Evolutionary conservation across 2,888 invertebrate species (phyloP).

Genomic region (Drosophila eohydei): DNA sequence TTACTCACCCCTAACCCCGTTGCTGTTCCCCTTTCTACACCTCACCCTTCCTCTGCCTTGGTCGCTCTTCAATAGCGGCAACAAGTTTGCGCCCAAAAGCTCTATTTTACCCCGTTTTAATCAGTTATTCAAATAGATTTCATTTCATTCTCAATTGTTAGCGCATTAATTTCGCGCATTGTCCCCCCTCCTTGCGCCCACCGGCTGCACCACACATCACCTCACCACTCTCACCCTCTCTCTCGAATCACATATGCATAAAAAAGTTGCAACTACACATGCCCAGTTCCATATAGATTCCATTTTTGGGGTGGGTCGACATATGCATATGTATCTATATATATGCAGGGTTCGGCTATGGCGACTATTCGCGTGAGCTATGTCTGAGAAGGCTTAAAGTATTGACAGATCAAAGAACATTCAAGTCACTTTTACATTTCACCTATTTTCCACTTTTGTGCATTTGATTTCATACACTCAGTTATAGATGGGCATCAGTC

Average conservation of each 20-base stretch:
- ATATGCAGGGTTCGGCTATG: background rate
- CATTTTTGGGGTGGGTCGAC: slow-evolving; percentile 23
- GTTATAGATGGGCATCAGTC: too few relatives aligned
- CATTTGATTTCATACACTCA: background rate
- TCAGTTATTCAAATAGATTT: slow-evolving; percentile 76
- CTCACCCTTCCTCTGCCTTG: too few relatives aligned
- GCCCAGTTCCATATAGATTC: slow-evolving; percentile 12
- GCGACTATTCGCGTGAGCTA: slow-evolving; percentile 6
- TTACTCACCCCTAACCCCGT: slow-evolving; percentile 9
- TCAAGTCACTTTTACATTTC: background rate
- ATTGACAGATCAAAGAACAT: background rate
- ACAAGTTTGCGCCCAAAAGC: slow-evolving; percentile 18
- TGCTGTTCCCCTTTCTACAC: slow-evolving; percentile 4
- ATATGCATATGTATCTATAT: too few relatives aligned
- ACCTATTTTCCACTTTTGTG: background rate
- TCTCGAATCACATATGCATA: slow-evolving; percentile 13
- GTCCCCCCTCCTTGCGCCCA: slow-evolving; percentile 11
- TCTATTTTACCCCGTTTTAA: slow-evolving; percentile 45
- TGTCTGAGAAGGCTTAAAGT: background rate
- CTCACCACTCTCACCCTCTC: background rate
- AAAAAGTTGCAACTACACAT: slow-evolving; percentile 36
- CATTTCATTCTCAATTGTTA: slow-evolving; percentile 61
- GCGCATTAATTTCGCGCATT: slow-evolving; percentile 58
- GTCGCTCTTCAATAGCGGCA: slow-evolving; percentile 1
- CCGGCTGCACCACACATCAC: slow-evolving; percentile 1